Base-by-base conservation (phyloP, 2,888 invertebrate species). In the Harpalus rubripes region DNA sequence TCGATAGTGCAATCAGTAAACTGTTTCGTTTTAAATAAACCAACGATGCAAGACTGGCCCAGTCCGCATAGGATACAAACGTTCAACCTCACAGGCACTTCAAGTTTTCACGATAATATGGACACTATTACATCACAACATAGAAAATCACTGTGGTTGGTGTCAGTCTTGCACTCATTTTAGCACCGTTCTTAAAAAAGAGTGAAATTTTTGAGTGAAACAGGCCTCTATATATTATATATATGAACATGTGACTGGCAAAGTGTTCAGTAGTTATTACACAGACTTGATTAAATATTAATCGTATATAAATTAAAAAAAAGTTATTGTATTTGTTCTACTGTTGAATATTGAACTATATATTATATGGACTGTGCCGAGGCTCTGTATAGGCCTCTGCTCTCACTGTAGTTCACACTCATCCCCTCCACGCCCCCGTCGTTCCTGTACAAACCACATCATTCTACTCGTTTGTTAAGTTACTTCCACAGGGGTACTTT, bases 181-280 rank as follows among this genome's bases (percentile, higher is more conserved):
- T 78, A 84, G 84, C 84, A 84, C 84, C 84, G 84, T 84, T 84
- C 84, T 84, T 84, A 84, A 84, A 84, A 84, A 84, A 84, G 84
- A 84, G 84, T 84, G 84, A 84, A 84, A 84, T 78, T 83, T 78
- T 63, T 78, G 84, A 84, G 78, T 84, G 84, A 63, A 84, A 52
- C 78, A 63, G 83, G 78, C 65, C 84, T 63, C 22, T 63, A 84
- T 84, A 84, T 74, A 52, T 78, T 78, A 78, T 84, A 78, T 84
- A 84, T 84, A 74, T 84, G 63, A 78, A 84, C 65, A 65, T 63
- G 56, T 74, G 74, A 83, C 83, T 61, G 83, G 76, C 74, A 76
- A 83, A 83, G 83, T 83, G 83, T 83, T 83, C 83, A 83, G 83
- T 83, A 76, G 76, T 58, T 83, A 83, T 83, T 76, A 74, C 83